Base-by-base conservation (phyloP, 2,113 vertebrate species). In the Theristicus caerulescens region DNA sequence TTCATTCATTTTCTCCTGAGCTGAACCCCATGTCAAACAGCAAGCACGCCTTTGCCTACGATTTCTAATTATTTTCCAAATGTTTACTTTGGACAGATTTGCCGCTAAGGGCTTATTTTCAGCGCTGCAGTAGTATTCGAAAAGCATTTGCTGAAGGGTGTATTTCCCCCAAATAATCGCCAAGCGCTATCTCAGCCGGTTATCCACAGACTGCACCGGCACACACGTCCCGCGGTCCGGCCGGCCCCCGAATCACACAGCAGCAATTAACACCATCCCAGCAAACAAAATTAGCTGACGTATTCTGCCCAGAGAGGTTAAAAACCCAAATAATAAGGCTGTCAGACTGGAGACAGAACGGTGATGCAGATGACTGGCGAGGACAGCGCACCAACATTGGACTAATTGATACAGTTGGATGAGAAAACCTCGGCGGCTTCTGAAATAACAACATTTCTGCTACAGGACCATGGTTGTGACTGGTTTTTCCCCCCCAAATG, bases 61-160 rank as follows among this genome's bases (percentile, higher is more conserved):
- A 55, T 57, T 73, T 25, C 84, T 67, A 93, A 77, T 91, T 90
- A 86, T 81, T 96, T 88, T 95, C 65, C 88, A 83, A 5, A 42
- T 80, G 85, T 95, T 97, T 93, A 70, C 71, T 93, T 86, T 77
- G 92, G 78, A 83, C 27, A 79, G 85, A 71, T 83, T 81, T 85
- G 31, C 87, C 85, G 71, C 65, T 80, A 58, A 79, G 61, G 74
- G 76, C 59, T 90, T 82, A 55, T 64, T 69, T 95, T 76, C 46
- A 55, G 57, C 7, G 10, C 54, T 67, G 67, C 54, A 67, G 84
- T 29, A 91, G 54, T 16, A 79, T 32, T 42, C 78, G 66, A 49
- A 82, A 62, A 73, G 70, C 87, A 16, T 81, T 44, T 58, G 81
- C 90, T 54, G 51, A 89, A 85, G 72, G 57, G 65, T 66, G 47